phyloP scores from a whole-genome alignment of 2,888 invertebrate species.

The Rhimphoctona megacephalus region DNA sequence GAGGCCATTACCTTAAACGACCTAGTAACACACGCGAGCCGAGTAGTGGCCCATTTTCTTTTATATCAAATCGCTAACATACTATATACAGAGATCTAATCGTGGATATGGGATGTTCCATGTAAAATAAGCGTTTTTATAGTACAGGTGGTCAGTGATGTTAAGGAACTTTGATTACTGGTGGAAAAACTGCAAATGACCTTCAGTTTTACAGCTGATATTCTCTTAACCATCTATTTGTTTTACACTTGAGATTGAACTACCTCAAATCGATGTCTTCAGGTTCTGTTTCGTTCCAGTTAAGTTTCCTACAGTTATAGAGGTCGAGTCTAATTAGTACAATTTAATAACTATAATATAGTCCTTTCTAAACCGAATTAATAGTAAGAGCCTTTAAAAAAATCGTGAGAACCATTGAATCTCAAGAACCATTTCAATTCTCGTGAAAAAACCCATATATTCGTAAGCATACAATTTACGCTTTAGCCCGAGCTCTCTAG shows the following conservation, averaged over 20 bases:
- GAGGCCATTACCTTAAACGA: conserved; percentile 65
- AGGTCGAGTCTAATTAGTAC: background rate
- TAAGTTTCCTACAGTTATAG: background rate
- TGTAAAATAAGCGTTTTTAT: background rate
- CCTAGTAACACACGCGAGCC: conserved; percentile 62
- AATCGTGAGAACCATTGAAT: background rate
- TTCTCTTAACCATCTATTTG: background rate
- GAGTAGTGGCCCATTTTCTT: conserved; percentile 66
- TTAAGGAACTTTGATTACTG: background rate
- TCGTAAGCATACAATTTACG: conserved; percentile 21
- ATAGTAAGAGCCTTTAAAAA: background rate
- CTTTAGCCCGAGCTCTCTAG: conserved; percentile 18
- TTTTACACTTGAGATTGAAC: background rate
- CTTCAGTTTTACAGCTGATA: background rate
- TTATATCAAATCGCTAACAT: conserved; percentile 61
- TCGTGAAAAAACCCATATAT: background rate
- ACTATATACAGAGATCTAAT: conserved; percentile 28
- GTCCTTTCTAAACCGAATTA: background rate
- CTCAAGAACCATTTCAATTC: background rate
- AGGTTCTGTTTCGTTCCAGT: background rate
- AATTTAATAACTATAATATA: background rate
- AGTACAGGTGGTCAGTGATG: background rate
- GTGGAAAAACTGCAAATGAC: background rate
- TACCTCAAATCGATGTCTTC: background rate
- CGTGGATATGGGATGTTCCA: conserved; percentile 12